Percentiles rank a stretch among this genome's conserved stretches.
Evolutionary conservation across 1,140 invertebrate genomes (phyloP).

Genomic region (Cotesia glomerata): DNA sequence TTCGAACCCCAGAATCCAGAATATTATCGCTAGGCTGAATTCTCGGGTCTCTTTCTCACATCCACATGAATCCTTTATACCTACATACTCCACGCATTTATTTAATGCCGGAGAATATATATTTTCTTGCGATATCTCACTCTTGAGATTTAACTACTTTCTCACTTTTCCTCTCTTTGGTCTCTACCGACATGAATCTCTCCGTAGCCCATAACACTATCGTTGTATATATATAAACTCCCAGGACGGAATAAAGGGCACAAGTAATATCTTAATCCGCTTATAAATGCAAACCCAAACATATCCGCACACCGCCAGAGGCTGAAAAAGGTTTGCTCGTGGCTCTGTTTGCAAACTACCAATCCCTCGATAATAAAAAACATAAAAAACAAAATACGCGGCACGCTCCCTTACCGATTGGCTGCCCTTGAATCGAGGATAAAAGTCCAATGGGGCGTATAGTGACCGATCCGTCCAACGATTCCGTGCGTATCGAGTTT

Average conservation of each 20-base stretch:
- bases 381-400: conserved; percentile 6
- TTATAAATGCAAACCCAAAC: conserved; percentile 34
- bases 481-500: not conserved
- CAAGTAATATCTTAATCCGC: conserved; percentile 48
- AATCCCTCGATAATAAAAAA: conserved; percentile 10
- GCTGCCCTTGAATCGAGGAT: conserved; percentile 5
- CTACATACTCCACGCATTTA: not conserved
- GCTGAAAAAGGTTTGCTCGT: conserved; percentile 34
- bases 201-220: not conserved
- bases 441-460: conserved; percentile 22
- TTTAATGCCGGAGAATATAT: no score
- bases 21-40: not conserved
- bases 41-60: not conserved
- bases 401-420: conserved; percentile 8
- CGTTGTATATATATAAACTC: not conserved
- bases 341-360: conserved; percentile 30
- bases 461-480: not conserved
- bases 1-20: conserved; percentile 22
- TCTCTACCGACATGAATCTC: no score
- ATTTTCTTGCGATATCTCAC: not conserved
- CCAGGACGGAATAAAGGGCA: conserved; percentile 10
- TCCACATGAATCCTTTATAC: not conserved
- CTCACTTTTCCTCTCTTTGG: not conserved
- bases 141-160: conserved; percentile 10
- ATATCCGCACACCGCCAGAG: conserved; percentile 9